Evolutionary conservation across 2,888 invertebrate species (phyloP).

Genomic region (Calephelis perditalis): DNA sequence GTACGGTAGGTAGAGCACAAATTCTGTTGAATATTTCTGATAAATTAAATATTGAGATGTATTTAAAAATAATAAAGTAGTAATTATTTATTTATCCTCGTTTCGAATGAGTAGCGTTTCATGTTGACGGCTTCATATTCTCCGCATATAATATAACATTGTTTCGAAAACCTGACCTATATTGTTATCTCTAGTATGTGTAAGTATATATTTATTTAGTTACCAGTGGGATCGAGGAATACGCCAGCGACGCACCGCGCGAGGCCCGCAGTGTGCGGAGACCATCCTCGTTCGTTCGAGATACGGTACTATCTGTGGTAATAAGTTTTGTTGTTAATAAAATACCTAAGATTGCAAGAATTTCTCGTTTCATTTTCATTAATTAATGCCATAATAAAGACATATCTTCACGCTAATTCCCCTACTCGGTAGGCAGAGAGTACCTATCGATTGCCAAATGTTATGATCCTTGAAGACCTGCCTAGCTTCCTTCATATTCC

Average conservation of each 20-base stretch:
- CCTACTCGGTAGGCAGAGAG: too few relatives aligned
- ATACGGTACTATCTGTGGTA: conserved; percentile 1
- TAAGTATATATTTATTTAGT: conserved; percentile 10
- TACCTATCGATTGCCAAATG: too few relatives aligned
- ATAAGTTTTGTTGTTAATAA: conserved; percentile 66
- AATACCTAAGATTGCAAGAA: conserved; percentile 45
- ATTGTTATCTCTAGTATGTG: conserved; percentile 26
- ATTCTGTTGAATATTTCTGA: conserved; percentile 12
- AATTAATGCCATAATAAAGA: background rate
- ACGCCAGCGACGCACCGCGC: conserved; percentile 14
- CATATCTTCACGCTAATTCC: too few relatives aligned
- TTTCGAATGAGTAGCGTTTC: conserved; percentile 21
- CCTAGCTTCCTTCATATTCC: too few relatives aligned
- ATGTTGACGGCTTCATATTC: conserved; percentile 25
- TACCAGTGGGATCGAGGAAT: too few relatives aligned
- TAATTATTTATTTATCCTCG: conserved; percentile 12
- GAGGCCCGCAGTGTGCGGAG: conserved; percentile 22
- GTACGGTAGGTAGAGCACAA: conserved; percentile 14
- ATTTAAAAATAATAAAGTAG: conserved; percentile 14
- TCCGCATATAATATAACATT: conserved; percentile 16
- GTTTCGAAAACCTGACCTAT: conserved; percentile 22
- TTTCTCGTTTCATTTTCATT: conserved; percentile 21
- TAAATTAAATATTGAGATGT: conserved; percentile 1
- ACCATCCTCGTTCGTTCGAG: conserved; percentile 38
- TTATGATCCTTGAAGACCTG: too few relatives aligned